Conservation (phyloP, 2,113 vertebrate genomes). For the Neotoma lepida region DNA sequence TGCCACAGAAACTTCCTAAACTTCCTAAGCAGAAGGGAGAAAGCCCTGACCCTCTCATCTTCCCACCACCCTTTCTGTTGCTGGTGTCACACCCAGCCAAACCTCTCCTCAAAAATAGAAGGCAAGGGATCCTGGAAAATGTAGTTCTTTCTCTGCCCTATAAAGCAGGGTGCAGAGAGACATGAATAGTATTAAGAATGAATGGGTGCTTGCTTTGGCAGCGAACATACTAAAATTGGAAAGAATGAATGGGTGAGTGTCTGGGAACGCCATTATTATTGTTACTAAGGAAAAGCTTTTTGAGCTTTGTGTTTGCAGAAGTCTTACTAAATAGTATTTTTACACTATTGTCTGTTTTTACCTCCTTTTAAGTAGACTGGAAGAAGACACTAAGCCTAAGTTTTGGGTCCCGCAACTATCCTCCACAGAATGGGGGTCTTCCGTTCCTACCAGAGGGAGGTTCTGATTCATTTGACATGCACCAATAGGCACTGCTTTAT, state of each 20-base stretch:
- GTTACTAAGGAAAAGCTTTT: not conserved
- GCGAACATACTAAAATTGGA: too few relatives aligned
- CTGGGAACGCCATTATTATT: not conserved
- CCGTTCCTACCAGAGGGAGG: not conserved
- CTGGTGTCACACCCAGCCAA: not conserved
- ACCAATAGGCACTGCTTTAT: not conserved
- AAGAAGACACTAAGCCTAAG: not conserved
- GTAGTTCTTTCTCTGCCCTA: not conserved
- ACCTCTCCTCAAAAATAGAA: not conserved
- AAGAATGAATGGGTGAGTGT: not conserved
- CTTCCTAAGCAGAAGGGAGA: not conserved
- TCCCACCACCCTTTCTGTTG: not conserved
- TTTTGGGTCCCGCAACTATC: not conserved
- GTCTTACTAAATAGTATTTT: not conserved
- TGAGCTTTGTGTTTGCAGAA: not conserved
- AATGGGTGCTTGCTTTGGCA: too few relatives aligned
- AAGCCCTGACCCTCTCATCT: not conserved
- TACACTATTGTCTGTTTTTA: not conserved
- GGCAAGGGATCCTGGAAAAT: not conserved
- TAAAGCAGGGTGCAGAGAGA: not conserved
- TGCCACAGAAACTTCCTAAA: not conserved
- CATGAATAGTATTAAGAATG: not conserved
- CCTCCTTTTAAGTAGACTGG: not conserved
- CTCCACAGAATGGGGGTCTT: not conserved
- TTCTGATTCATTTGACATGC: not conserved